Evolutionary conservation across 2,113 vertebrate genomes (phyloP), one percentile per base, ranked within the genome.

Genomic region (Drymodes brunneopygia): DNA sequence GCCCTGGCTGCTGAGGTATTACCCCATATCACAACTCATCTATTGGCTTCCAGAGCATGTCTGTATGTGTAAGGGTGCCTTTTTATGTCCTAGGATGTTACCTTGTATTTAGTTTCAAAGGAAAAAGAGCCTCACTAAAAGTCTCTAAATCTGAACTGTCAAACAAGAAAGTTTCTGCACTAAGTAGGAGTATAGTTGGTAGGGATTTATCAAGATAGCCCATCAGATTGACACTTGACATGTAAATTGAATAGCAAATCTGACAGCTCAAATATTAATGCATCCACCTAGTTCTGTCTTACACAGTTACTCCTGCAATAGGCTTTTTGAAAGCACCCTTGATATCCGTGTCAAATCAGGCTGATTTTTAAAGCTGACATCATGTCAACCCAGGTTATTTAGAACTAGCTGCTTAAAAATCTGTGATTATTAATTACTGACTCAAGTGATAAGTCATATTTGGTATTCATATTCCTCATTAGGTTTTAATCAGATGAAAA

Each of bases 191-290:
- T 82, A 24, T 47, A 93, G 78, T 97, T 96, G 86, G 65, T 80
- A 94, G 70, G 82, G 69, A 91, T 96, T 97, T 97, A 97, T 69
- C 40, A 81, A 95, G 86, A 95, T 86, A 97, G 81, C 70, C 96
- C 90, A 96, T 97, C 90, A 92, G 86, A 89, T 28, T 93, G 94
- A 97, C 89, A 82, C 64, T 95, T 97, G 96, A 96, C 95, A 82
- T 96, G 95, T 96, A 97, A 97, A 97, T 97, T 94, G 93, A 88
- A 92, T 61, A 95, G 94, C 87, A 97, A 97, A 95, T 90, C 86
- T 75, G 57, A 96, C 96, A 97, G 91, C 90, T 95, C 92, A 96
- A 98, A 97, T 94, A 92, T 47, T 93, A 96, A 83, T 84, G 38
- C 77, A 77, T 86, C 66, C 51, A 81, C 65, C 85, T 89, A 71